Percentiles rank a stretch among this genome's conserved stretches.
Evolutionary conservation across 2,797 vertebrate genomes (phyloP).

Genomic region (Myiotriccus ornatus): DNA sequence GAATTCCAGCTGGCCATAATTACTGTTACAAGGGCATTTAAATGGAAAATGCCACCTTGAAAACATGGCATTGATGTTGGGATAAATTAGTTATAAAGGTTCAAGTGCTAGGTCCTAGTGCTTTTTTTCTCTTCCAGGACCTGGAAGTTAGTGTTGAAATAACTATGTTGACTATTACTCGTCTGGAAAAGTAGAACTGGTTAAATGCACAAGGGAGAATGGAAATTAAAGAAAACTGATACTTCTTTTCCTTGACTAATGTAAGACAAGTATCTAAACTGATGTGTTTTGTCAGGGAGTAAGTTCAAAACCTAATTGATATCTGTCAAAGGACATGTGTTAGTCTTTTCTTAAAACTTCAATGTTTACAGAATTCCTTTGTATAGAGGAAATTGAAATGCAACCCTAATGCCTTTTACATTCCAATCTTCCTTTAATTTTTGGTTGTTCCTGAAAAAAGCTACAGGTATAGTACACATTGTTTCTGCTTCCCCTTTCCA

Average conservation of each 20-base stretch:
- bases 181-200: background rate
- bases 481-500: background rate
- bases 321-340: background rate
- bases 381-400: background rate
- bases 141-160: background rate
- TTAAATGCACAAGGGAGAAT: background rate
- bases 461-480: background rate
- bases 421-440: background rate
- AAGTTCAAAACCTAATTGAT: background rate
- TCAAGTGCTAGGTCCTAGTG: background rate
- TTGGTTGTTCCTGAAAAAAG: background rate
- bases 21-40: background rate
- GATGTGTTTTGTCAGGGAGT: background rate
- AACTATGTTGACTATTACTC: background rate
- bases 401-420: background rate
- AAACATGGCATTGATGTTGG: background rate
- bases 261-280: background rate
- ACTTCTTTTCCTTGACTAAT: background rate
- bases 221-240: background rate
- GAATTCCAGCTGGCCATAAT: background rate
- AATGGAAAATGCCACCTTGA: background rate
- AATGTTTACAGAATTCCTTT: conserved; percentile 23
- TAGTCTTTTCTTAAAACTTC: background rate
- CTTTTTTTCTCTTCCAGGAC: background rate
- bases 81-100: background rate